Percentiles rank a stretch among this genome's conserved stretches.
These are phyloP conservation scores for Apamea anceps DNA, from an alignment of 2,888 invertebrate species.

Conservation along the genomic window DNA sequence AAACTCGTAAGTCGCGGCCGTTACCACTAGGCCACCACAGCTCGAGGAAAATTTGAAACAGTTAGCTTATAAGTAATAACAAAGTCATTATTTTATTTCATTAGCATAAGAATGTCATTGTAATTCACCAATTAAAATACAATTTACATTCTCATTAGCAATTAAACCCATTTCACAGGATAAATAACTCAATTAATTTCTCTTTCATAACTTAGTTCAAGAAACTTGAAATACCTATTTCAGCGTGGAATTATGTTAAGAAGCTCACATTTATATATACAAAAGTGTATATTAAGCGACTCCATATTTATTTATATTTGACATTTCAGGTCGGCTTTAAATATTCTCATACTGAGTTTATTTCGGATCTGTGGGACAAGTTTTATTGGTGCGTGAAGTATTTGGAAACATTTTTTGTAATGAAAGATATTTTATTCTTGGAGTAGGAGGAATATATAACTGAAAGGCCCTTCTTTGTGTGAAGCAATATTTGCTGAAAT, in stretches of 20 bases:
- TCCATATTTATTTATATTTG: conserved; percentile 36
- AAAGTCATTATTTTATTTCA: not conserved
- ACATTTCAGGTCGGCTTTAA: conserved; percentile 37
- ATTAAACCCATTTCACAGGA: not conserved
- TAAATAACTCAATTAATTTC: conserved; percentile 12
- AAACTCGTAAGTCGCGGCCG: too few relatives aligned
- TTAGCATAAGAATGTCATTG: not conserved
- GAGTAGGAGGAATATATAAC: not conserved
- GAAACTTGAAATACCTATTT: conserved; percentile 22
- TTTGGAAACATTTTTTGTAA: not conserved
- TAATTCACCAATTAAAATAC: conserved; percentile 12
- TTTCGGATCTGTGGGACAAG: conserved; percentile 12
- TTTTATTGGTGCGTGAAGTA: conserved; percentile 15
- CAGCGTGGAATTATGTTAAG: conserved; percentile 9
- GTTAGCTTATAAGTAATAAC: not conserved
- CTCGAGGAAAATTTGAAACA: too few relatives aligned
- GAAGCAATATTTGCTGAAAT: too few relatives aligned
- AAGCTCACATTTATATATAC: not conserved
- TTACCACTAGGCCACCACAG: too few relatives aligned
- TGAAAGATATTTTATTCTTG: not conserved
- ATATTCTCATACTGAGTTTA: conserved; percentile 46
- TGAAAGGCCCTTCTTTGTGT: not conserved
- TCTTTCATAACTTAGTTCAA: conserved; percentile 7
- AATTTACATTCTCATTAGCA: conserved; percentile 22
- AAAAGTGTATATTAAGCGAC: conserved; percentile 28